Base-by-base conservation (phyloP, 2,888 invertebrate species). In the Mimas tiliae region DNA sequence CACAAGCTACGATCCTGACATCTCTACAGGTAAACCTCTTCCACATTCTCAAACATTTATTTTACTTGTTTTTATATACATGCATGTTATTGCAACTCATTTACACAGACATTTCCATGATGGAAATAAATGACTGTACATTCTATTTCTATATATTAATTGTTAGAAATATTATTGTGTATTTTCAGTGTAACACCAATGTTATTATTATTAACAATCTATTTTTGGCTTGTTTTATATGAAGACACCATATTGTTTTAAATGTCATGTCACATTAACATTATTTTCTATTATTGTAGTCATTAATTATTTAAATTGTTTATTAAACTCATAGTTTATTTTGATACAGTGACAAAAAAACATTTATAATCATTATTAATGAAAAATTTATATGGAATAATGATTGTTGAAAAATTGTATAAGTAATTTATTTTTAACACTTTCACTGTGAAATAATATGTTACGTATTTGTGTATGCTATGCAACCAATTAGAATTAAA, bases 361-460 rank as follows among this genome's bases (percentile, higher is more conserved):
- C 62, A 68, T 64, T 69, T 67, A 72, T 65, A 68, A 67, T n/a
- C n/a, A n/a, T n/a, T 21, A 63, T 67, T 64, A 62, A 66, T 71
- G 65, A 64, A 68, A 68, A 64, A n/a, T 42, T 62, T 67, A 65
- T 65, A 52, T 64, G 16, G 34, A 55, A 55, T 16, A 58, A 58
- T 42, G 19, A 58, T 58, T 38, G 19, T 58, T 58, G 55, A 42
- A 55, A 55, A 42, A 21, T 58, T 42, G 16, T 58, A 42, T 42
- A 58, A 38, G 16, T 34, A 14, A n/a, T 48, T 27, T 27, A 16
- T 50, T 34, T 55, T 58, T 42, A 58, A 58, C 58, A 58, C 58
- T 58, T 58, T 42, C 58, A 58, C 19, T 58, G 58, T 58, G 27
- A 27, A 27, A 27, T 21, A 19, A 16, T 14, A 9, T 7, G 8